A percentile compares a stretch with the other conserved stretches of the same genome.
Evolutionary conservation across 2,113 vertebrate species (phyloP).

Genomic region (Passer domesticus): DNA sequence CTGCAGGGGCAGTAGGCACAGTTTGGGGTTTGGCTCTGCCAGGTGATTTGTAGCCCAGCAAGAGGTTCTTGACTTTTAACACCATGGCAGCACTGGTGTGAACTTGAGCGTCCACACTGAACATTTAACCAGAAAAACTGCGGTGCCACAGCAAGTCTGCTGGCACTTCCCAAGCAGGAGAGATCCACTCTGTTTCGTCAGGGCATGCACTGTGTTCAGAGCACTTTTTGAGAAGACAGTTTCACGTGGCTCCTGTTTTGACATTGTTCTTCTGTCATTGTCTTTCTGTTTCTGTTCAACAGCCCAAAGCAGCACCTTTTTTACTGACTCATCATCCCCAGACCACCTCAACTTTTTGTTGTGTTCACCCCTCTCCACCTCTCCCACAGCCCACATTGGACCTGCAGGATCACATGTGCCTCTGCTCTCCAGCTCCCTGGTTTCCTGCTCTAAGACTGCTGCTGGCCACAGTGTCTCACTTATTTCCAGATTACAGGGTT

Average conservation of each 20-base stretch:
- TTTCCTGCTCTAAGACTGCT: background rate
- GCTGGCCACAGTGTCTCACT: background rate
- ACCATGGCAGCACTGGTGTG: accelerated
- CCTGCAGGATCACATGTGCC: background rate
- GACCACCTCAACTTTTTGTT: background rate
- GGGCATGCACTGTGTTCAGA: background rate
- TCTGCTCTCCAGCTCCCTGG: background rate
- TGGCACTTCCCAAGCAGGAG: background rate
- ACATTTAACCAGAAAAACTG: background rate
- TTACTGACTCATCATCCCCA: background rate
- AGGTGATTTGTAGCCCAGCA: background rate
- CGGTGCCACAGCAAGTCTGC: background rate
- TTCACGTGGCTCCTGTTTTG: background rate
- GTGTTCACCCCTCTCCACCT: accelerated
- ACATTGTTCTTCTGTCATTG: background rate
- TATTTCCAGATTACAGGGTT: background rate
- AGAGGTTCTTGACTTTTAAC: background rate
- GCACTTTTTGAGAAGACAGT: background rate
- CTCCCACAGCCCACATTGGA: background rate
- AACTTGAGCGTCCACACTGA: background rate
- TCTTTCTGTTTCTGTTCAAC: background rate
- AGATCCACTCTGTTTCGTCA: background rate
- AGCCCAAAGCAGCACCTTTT: background rate
- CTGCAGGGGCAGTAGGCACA: background rate
- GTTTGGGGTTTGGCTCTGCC: background rate